Evolutionary conservation across 2,797 vertebrate genomes (phyloP).

Genomic region (Ceyx erithaca): DNA sequence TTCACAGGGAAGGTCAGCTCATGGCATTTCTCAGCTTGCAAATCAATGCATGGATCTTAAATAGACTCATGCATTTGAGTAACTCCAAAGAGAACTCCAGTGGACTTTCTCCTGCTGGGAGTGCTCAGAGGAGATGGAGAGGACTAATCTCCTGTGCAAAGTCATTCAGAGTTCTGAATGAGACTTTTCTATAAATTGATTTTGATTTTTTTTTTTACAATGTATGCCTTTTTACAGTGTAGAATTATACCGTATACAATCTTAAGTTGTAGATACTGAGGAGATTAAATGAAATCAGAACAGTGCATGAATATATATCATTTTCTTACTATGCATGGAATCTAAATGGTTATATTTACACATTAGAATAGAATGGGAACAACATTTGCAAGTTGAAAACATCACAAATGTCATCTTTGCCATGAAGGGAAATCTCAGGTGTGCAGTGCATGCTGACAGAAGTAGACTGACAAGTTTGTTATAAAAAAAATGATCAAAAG

Average conservation of each 20-base stretch:
- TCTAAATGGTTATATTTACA: background rate
- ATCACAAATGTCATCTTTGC: background rate
- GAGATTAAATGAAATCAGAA: background rate
- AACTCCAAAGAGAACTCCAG: background rate
- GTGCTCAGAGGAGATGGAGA: background rate
- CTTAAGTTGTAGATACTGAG: background rate
- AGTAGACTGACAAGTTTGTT: background rate
- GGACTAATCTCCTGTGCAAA: background rate
- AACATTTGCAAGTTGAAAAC: background rate
- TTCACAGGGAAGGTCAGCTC: background rate
- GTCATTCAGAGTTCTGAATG: background rate
- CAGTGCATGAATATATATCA: background rate
- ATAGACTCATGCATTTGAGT: background rate
- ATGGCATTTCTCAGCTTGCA: background rate
- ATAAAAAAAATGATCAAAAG: background rate
- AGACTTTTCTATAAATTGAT: too few relatives aligned
- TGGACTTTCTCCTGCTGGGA: background rate
- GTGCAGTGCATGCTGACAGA: background rate
- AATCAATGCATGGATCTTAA: background rate
- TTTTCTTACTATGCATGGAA: background rate
- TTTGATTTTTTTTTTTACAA: too few relatives aligned
- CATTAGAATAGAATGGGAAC: too few relatives aligned
- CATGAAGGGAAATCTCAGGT: background rate
- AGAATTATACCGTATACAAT: too few relatives aligned
- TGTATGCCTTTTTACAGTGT: too few relatives aligned